A percentile compares a stretch with the other conserved stretches of the same genome.
Evolutionary conservation across 2,888 invertebrate species (phyloP).

Genomic region (Hermodice carunculata): DNA sequence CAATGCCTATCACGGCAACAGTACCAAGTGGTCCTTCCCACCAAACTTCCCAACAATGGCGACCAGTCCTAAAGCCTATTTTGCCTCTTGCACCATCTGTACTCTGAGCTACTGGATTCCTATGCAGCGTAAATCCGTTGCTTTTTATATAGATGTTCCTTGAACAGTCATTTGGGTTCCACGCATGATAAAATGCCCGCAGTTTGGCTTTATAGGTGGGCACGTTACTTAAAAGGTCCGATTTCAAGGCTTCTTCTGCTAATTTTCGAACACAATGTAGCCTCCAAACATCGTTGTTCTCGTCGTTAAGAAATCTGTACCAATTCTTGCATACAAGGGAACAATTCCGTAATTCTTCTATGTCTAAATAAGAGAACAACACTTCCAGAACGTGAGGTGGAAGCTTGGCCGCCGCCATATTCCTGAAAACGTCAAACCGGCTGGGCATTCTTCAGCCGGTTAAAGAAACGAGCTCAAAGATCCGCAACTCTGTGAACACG

Average conservation of each 20-base stretch:
- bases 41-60: constrained; percentile 98
- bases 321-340: constrained; percentile 93
- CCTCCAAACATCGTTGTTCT: constrained; percentile 96
- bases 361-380: constrained; percentile 86
- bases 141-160: constrained; percentile 96
- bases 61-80: constrained; percentile 87
- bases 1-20: constrained; percentile 89
- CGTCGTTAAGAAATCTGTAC: constrained; percentile 90
- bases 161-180: constrained; percentile 98
- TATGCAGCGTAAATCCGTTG: constrained; percentile 96
- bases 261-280: constrained; percentile 88
- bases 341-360: constrained; percentile 89
- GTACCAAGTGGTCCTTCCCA: constrained; percentile 99
- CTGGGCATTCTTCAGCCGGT: too few species aligned
- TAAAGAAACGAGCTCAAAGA: too few species aligned
- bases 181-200: constrained; percentile 90
- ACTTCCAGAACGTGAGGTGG: constrained; percentile 60
- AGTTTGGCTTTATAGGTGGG: constrained; percentile 94
- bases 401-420: constrained; percentile 36
- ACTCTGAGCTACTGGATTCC: constrained; percentile 98
- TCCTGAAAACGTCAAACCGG: too few species aligned
- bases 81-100: constrained; percentile 93
- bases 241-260: constrained; percentile 89
- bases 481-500: too few species aligned
- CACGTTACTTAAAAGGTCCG: constrained; percentile 89